Conservation (phyloP, 2,113 vertebrate species). For the Calidris pugnax region DNA sequence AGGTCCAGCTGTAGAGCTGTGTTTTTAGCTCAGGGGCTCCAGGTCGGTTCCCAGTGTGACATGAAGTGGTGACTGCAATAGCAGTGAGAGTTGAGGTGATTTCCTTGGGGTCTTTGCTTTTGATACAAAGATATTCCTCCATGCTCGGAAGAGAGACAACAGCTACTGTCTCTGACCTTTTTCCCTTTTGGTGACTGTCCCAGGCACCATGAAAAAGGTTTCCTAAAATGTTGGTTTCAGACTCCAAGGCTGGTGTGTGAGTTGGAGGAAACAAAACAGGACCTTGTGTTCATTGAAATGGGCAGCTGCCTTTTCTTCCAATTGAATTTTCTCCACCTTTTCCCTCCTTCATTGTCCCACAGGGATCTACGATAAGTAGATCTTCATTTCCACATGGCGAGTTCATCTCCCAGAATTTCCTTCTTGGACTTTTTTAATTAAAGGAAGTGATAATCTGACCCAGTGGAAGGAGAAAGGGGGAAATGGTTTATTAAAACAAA, state of each 20-base stretch:
- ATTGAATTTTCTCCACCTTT: background rate
- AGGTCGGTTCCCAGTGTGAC: background rate
- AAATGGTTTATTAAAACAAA: constrained; percentile 19
- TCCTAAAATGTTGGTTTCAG: background rate
- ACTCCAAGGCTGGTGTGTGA: background rate
- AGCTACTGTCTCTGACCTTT: background rate
- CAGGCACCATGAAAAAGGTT: background rate
- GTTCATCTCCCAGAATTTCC: constrained; percentile 47
- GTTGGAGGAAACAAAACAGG: background rate
- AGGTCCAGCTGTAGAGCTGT: constrained; percentile 41
- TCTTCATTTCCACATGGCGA: constrained; percentile 9
- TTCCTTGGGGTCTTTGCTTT: background rate
- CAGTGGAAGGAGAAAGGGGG: background rate
- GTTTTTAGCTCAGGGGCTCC: constrained; percentile 16
- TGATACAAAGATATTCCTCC: background rate
- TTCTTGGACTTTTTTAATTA: constrained; percentile 15
- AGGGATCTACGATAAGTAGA: background rate
- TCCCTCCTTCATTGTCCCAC: background rate
- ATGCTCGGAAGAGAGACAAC: background rate
- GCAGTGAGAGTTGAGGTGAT: background rate
- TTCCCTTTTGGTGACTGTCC: background rate
- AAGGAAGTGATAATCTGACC: constrained; percentile 23
- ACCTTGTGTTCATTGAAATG: background rate
- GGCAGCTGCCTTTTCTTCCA: background rate
- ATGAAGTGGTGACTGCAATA: background rate